Conservation (phyloP, 2,797 vertebrate species). For the Siniperca scherzeri region DNA sequence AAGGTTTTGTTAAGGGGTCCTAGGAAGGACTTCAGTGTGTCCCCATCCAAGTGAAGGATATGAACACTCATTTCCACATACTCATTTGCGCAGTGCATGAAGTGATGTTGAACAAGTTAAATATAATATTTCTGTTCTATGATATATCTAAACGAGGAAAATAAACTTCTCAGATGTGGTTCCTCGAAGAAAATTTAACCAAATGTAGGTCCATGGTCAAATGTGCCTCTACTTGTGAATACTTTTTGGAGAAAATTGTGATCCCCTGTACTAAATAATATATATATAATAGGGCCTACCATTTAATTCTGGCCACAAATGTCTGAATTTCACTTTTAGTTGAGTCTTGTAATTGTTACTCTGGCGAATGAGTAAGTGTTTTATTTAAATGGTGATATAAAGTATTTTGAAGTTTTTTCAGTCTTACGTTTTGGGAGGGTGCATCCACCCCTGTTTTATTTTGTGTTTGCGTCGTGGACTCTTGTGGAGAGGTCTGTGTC, state of each 20-base stretch:
- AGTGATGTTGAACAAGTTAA: background rate
- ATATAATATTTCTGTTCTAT: background rate
- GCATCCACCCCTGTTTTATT: slow-evolving; percentile 26
- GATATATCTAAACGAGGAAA: background rate
- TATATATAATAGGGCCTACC: no score
- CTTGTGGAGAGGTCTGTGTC: slow-evolving; percentile 65
- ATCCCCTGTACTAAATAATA: background rate
- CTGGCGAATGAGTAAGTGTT: background rate
- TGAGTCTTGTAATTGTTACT: background rate
- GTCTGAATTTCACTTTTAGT: background rate
- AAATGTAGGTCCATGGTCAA: background rate
- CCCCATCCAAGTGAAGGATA: background rate
- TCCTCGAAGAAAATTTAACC: background rate
- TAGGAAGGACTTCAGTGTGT: background rate
- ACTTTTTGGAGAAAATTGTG: background rate
- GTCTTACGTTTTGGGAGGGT: slow-evolving; percentile 31
- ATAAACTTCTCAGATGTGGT: background rate
- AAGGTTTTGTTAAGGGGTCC: background rate
- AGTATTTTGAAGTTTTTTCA: background rate
- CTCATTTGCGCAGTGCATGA: background rate
- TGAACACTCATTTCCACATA: background rate
- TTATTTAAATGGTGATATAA: background rate
- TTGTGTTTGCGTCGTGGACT: slow-evolving; percentile 65
- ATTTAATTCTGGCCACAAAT: background rate
- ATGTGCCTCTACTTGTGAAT: background rate